phyloP scores from a whole-genome alignment of 1,140 invertebrate genomes.

The Drosophila mojavensis region DNA sequence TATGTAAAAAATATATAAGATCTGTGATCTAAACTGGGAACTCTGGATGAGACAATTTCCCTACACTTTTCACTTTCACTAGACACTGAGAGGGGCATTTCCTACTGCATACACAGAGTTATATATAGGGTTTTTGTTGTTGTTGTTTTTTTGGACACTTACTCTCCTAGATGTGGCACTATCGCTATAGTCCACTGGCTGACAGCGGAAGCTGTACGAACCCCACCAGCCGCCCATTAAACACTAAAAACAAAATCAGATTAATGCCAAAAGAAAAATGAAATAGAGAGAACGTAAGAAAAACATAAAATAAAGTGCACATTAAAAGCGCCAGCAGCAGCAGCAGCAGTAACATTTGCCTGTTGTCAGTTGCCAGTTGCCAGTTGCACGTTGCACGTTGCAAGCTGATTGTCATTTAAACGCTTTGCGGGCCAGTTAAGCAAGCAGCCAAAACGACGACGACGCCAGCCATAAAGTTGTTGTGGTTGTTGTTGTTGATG shows the following conservation, averaged over 20 bases:
- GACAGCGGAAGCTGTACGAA: slow-evolving; percentile 93
- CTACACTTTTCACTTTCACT: slow-evolving; percentile 15
- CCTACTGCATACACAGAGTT: slow-evolving; percentile 16
- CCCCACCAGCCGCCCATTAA: slow-evolving; percentile 91
- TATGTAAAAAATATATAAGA: too few relatives aligned
- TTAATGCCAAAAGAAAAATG: slow-evolving; percentile 56
- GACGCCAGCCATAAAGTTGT: slow-evolving; percentile 46
- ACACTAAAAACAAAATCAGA: slow-evolving; percentile 85
- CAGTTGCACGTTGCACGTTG: slow-evolving; percentile 2
- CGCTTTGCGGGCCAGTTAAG: slow-evolving; percentile 32
- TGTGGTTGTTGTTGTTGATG: slow-evolving; percentile 34
- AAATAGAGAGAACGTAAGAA: slow-evolving; percentile 31
- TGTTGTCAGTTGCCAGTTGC: background rate
- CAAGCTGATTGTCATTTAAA: slow-evolving; percentile 26
- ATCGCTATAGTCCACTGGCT: slow-evolving; percentile 93
- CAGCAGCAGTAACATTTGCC: background rate
- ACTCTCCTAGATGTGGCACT: slow-evolving; percentile 91
- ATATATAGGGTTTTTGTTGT: background rate
- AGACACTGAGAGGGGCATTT: background rate
- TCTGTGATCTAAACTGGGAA: too few relatives aligned
- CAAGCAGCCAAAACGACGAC: slow-evolving; percentile 38
- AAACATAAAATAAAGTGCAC: slow-evolving; percentile 47
- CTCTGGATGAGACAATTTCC: background rate
- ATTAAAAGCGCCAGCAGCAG: slow-evolving; percentile 22
- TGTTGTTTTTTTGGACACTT: slow-evolving; percentile 84